Evolutionary conservation across 2,888 invertebrate genomes (phyloP).

Genomic region (Myopa tessellatipennis): DNA sequence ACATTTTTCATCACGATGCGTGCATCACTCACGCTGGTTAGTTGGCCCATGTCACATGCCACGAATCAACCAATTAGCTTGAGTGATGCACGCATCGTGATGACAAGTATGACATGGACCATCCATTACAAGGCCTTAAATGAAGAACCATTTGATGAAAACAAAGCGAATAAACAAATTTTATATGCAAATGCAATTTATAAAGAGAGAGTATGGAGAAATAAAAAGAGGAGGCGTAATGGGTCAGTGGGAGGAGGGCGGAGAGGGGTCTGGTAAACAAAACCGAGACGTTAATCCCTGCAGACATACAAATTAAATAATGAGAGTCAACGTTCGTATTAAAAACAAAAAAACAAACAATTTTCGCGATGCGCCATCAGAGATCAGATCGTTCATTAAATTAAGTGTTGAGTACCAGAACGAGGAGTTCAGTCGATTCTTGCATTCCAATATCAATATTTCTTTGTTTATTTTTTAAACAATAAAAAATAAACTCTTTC

Average conservation of each 20-base stretch:
- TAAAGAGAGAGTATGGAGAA: not conserved
- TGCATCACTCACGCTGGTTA: too few relatives aligned
- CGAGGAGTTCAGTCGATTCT: not conserved
- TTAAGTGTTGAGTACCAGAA: conserved; percentile 1
- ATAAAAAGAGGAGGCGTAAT: too few relatives aligned
- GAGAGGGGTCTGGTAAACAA: not conserved
- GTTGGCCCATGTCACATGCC: too few relatives aligned
- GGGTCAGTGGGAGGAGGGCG: not conserved
- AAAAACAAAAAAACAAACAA: conserved; percentile 7
- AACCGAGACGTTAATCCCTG: conserved; percentile 12
- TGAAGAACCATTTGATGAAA: too few relatives aligned
- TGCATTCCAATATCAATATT: too few relatives aligned
- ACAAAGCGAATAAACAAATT: conserved; percentile 6
- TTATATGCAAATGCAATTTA: not conserved
- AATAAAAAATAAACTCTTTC: not conserved
- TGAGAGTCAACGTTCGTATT: conserved; percentile 31
- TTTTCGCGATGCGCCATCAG: not conserved
- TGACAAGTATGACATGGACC: too few relatives aligned
- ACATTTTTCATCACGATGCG: too few relatives aligned
- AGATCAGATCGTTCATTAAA: conserved; percentile 17
- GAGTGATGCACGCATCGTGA: too few relatives aligned
- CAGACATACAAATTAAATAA: conserved; percentile 32
- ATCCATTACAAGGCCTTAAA: too few relatives aligned
- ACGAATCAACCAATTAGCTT: too few relatives aligned
- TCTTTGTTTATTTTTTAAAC: not conserved